Base-by-base conservation (phyloP, 2,113 vertebrate species). In the Benitochromis conjunctus region DNA sequence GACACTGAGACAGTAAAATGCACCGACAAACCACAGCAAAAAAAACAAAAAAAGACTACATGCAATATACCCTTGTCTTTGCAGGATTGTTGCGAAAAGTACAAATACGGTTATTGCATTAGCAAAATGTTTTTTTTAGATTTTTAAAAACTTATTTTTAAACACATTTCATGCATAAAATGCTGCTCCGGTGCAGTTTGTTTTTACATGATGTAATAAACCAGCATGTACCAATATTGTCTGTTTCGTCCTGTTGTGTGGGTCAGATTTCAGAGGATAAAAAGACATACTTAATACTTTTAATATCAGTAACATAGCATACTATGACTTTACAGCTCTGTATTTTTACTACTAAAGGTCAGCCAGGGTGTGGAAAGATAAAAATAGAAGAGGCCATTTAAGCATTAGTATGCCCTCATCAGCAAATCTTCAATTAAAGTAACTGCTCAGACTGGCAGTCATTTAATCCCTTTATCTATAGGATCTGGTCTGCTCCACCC, bases 371-470 rank as follows among this genome's bases (percentile, higher is more conserved):
- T 64, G 41, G 43, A 81, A 79, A 18, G 84, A n/a, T 94, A 91
- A 87, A 94, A 95, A 95, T 94, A 95, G 94, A 86, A 83, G 78
- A 55, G 83, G 34, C 62, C 82, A 88, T 86, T 91, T 94, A 94
- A 92, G 90, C 93, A 84, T 91, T 71, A 88, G 88, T 90, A 87
- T 81, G 87, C 89, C 92, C 85, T 94, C 93, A 94, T 96, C 95
- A 96, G 95, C 92, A 94, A 94, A 95, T 95, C 95, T 92, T 94
- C 92, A 94, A 95, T 96, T 95, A 95, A 91, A 94, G 81, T 85
- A 86, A 83, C 94, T 79, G 83, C 89, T 88, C 91, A 91, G 82
- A 89, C 87, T 41, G 76, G 79, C 87, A 81, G 86, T 91, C 88
- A 91, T 91, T 95, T 94, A 95, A 95, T 95, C 94, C 86, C 84